phyloP scores from a whole-genome alignment of 1,140 invertebrate genomes.

The Subanguina moxae region DNA sequence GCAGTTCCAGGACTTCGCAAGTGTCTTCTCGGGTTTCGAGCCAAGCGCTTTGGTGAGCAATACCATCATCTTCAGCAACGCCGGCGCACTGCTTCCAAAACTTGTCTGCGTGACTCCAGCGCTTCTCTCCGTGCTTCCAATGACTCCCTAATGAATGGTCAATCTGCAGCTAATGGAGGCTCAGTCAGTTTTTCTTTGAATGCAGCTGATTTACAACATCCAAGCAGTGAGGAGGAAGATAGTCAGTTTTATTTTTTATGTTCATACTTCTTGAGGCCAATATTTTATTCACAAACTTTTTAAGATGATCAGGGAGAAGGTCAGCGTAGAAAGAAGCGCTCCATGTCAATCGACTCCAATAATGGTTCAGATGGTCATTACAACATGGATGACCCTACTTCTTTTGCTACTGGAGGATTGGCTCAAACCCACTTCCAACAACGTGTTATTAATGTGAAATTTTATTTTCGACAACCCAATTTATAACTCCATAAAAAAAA shows the following conservation, averaged over 20 bases:
- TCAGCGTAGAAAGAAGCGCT: neutral
- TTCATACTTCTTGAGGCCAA: neutral
- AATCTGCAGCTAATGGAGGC: neutral
- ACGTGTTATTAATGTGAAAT: slow-evolving; percentile 9
- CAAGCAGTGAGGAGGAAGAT: slow-evolving; percentile 14
- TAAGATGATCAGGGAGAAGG: neutral
- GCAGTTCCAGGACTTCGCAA: slow-evolving; percentile 57
- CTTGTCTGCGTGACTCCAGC: slow-evolving; percentile 31
- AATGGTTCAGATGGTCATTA: slow-evolving; percentile 13
- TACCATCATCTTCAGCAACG: slow-evolving; percentile 57
- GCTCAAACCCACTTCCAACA: slow-evolving; percentile 50
- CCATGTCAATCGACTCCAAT: slow-evolving; percentile 10
- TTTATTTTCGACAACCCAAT: too few relatives aligned
- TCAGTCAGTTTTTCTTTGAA: neutral
- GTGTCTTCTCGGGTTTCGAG: slow-evolving; percentile 53
- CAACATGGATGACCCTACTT: slow-evolving; percentile 17
- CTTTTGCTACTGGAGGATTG: slow-evolving; percentile 45
- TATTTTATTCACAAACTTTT: neutral
- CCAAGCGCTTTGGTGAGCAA: slow-evolving; percentile 56
- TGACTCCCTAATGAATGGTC: neutral
- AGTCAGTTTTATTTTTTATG: neutral
- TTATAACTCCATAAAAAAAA: too few relatives aligned
- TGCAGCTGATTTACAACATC: neutral
- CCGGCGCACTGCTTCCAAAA: slow-evolving; percentile 25
- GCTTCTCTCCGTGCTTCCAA: slow-evolving; percentile 20